Evolutionary conservation across 2,113 vertebrate genomes (phyloP).

Genomic region (Seriola aureovittata): DNA sequence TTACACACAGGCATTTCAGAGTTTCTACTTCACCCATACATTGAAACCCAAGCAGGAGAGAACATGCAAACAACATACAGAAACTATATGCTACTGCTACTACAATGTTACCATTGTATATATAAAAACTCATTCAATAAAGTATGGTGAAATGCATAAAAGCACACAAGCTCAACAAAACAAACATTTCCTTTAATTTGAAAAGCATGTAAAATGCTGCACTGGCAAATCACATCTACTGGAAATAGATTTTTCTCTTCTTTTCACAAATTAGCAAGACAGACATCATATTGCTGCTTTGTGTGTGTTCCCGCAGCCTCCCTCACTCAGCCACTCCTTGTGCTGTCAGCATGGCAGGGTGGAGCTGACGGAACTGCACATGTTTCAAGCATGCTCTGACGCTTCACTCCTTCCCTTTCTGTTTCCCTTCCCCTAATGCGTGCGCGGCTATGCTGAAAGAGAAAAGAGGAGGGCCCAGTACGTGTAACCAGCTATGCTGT

Average conservation of each 20-base stretch:
- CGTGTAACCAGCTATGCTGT: constrained; percentile 44
- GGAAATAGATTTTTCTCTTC: not conserved
- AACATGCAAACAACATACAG: not conserved
- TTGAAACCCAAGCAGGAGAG: not conserved
- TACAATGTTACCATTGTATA: not conserved
- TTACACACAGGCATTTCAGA: not conserved
- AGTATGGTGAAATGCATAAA: not conserved
- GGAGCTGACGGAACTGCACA: constrained; percentile 66
- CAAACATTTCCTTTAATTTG: not conserved
- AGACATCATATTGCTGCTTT: constrained; percentile 25
- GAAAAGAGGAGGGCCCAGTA: constrained; percentile 64
- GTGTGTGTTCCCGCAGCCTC: constrained; percentile 50
- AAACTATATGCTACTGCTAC: not conserved
- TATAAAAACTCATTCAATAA: not conserved
- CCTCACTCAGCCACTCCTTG: constrained; percentile 58
- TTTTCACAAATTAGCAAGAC: constrained; percentile 22
- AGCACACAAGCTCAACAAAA: not conserved
- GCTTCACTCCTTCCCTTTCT: constrained; percentile 53
- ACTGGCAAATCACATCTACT: not conserved
- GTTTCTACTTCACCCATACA: not conserved
- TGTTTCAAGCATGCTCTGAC: constrained; percentile 71
- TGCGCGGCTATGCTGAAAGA: constrained; percentile 51
- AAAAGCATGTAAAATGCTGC: not conserved
- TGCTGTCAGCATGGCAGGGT: constrained; percentile 67
- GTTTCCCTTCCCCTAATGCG: constrained; percentile 51